These are phyloP conservation scores for Drosophila prosaltans DNA, from an alignment of 1,140 invertebrate genomes.

Conservation along the genomic window DNA sequence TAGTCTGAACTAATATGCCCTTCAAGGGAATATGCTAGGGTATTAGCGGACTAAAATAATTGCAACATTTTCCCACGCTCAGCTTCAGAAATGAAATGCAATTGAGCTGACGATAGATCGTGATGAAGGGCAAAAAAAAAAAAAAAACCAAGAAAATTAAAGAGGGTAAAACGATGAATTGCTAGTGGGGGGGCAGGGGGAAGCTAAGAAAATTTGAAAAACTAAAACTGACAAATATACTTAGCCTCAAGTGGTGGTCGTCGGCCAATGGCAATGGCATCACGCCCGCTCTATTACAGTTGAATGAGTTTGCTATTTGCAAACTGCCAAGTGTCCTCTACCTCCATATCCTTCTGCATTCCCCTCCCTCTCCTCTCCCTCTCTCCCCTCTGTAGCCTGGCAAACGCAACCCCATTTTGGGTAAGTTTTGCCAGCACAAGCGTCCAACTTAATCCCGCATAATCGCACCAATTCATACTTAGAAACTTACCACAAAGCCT, in stretches of 20 bases:
- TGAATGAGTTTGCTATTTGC: constrained; percentile 37
- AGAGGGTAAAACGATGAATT: neutral
- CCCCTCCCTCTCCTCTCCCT: neutral
- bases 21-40: neutral
- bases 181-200: neutral
- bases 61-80: neutral
- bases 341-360: too few species aligned
- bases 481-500: constrained; percentile 52
- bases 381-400: too few species aligned
- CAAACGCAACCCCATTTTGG: neutral
- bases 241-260: constrained; percentile 33
- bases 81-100: neutral
- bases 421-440: constrained; percentile 18
- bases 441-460: constrained; percentile 45
- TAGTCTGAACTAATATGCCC: neutral
- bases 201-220: neutral
- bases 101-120: constrained; percentile 1
- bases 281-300: constrained; percentile 28
- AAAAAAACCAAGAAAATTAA: neutral
- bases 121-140: neutral
- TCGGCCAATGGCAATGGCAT: constrained; percentile 12
- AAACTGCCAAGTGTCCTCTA: neutral
- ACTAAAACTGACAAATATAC: constrained; percentile 27
- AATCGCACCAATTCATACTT: constrained; percentile 57
- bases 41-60: neutral